Evolutionary conservation across 2,113 vertebrate species (phyloP).

Genomic region (Neolamprologus toae): DNA sequence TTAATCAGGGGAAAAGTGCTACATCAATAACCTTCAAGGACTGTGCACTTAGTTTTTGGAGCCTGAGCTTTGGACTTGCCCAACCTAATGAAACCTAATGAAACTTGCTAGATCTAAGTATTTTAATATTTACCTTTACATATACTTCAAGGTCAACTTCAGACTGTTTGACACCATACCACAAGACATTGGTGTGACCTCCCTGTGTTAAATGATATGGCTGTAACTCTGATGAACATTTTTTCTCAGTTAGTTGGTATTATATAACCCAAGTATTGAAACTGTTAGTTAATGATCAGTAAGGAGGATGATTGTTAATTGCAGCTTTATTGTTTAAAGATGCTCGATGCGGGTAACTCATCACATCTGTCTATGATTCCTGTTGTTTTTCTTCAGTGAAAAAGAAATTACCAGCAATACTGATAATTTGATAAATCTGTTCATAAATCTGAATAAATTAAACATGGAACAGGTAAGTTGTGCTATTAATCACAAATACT

Average conservation of each 20-base stretch:
- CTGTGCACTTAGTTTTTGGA: neutral
- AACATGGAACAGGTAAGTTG: neutral
- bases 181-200: neutral
- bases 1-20: neutral
- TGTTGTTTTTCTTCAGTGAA: neutral
- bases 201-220: neutral
- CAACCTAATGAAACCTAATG: neutral
- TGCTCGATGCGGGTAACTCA: neutral
- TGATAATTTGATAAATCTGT: neutral
- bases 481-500: neutral
- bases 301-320: neutral
- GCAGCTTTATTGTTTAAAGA: neutral
- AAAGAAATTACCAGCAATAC: neutral
- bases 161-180: neutral
- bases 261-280: neutral
- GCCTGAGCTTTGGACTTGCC: neutral
- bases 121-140: neutral
- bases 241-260: neutral
- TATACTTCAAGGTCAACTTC: neutral
- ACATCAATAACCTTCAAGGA: neutral
- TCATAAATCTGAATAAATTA: neutral
- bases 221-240: neutral
- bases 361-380: neutral
- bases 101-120: neutral
- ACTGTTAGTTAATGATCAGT: neutral